Evolutionary conservation across 2,888 invertebrate genomes (phyloP).

Genomic region (Watsonalla cultraria): DNA sequence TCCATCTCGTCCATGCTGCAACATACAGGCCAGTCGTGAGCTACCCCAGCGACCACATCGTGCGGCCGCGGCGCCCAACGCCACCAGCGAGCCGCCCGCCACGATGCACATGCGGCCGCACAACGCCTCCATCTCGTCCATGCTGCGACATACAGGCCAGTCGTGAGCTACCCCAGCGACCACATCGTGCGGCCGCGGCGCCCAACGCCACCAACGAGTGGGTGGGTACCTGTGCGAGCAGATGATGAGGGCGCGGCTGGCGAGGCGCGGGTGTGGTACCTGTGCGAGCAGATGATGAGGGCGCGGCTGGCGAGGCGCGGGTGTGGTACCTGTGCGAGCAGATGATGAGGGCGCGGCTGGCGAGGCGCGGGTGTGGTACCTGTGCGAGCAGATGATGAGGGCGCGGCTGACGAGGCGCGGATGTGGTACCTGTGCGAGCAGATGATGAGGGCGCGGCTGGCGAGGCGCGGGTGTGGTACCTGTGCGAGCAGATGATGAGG

Average conservation of each 20-base stretch:
- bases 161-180: neutral
- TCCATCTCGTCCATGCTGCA: constrained; percentile 93
- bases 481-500: constrained; percentile 84
- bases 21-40: neutral
- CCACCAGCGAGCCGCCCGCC: constrained; percentile 84
- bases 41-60: neutral
- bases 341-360: no score
- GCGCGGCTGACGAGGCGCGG: neutral
- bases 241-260: no score
- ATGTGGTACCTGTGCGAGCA: neutral
- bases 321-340: no score
- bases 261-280: no score
- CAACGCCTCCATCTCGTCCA: constrained; percentile 93
- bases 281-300: no score
- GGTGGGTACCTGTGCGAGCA: no score
- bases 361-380: neutral
- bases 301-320: no score
- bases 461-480: constrained; percentile 45
- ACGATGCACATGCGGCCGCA: constrained; percentile 88
- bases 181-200: constrained; percentile 66
- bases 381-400: constrained; percentile 8
- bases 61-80: constrained; percentile 83
- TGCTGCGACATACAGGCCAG: constrained; percentile 64
- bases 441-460: neutral
- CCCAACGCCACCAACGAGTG: constrained; percentile 85